Conservation (phyloP, 1,140 invertebrate genomes). For the Goniozus legneri region DNA sequence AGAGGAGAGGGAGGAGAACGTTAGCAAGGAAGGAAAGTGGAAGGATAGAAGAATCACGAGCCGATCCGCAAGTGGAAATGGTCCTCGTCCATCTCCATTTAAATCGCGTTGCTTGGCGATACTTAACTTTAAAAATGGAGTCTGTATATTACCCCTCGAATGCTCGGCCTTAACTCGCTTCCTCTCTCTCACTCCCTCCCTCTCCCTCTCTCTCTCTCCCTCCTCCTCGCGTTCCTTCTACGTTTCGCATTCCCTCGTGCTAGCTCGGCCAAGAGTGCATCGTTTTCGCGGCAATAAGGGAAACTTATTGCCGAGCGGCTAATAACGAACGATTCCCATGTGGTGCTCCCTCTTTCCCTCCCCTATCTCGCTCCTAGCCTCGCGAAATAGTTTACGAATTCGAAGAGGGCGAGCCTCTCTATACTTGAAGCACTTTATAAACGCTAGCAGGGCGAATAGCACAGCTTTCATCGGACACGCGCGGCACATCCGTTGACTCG, state of each 20-base stretch:
- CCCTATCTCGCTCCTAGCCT: conserved; percentile 1
- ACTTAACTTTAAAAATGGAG: conserved; percentile 41
- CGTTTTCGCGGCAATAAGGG: conserved; percentile 37
- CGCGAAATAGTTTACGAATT: background rate
- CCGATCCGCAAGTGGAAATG: conserved; percentile 20
- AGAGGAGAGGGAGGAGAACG: background rate
- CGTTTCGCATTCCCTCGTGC: background rate
- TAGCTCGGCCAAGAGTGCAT: conserved; percentile 22
- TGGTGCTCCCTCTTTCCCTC: conserved; percentile 7
- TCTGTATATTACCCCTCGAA: conserved; percentile 31
- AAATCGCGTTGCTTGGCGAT: conserved; percentile 35
- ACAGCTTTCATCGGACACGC: too few relatives aligned
- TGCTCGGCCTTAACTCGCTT: conserved; percentile 5
- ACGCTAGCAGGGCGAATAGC: too few relatives aligned
- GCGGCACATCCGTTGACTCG: too few relatives aligned
- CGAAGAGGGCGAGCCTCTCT: too few relatives aligned
- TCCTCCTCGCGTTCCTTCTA: background rate
- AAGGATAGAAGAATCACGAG: background rate
- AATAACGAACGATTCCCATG: conserved; percentile 38
- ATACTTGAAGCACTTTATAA: too few relatives aligned
- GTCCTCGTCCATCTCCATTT: conserved; percentile 37
- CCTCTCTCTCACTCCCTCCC: too few relatives aligned
- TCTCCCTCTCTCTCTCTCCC: background rate
- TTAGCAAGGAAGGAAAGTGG: background rate
- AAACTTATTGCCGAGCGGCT: conserved; percentile 34